Evolutionary conservation across 1,140 invertebrate species (phyloP).

Genomic region (Saccostrea glomerata): DNA sequence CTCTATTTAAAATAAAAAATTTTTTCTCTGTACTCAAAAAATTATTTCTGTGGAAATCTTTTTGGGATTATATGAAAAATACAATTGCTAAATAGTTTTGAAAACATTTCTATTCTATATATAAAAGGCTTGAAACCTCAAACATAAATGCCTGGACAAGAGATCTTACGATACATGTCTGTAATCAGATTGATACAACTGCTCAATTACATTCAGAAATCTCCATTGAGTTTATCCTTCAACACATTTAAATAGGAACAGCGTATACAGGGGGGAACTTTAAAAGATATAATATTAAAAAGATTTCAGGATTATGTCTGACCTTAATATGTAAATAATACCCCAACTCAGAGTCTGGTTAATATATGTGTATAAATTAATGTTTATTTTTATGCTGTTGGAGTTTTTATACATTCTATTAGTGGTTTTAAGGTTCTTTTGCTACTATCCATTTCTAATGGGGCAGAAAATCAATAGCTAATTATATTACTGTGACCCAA

Average conservation of each 20-base stretch:
- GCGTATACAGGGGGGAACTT: neutral
- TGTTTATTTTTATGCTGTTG: neutral
- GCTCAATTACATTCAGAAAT: neutral
- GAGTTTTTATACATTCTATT: neutral
- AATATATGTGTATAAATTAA: neutral
- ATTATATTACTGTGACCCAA: neutral
- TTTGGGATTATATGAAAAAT: too few species aligned
- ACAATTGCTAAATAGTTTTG: too few species aligned
- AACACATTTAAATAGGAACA: neutral
- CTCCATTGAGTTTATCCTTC: neutral
- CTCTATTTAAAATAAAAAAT: too few species aligned
- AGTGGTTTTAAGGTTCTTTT: neutral
- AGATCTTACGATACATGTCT: neutral
- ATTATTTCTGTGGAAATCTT: too few species aligned
- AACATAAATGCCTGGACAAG: neutral
- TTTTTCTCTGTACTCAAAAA: too few species aligned
- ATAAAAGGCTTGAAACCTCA: neutral
- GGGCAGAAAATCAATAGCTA: neutral
- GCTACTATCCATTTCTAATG: neutral
- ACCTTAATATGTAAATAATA: constrained; percentile 19
- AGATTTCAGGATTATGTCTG: constrained; percentile 2
- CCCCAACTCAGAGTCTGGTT: neutral
- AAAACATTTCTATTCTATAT: too few species aligned
- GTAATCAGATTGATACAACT: neutral
- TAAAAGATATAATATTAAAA: neutral